phyloP scores from a whole-genome alignment of 2,113 vertebrate species.

The Hemichromis elongatus region DNA sequence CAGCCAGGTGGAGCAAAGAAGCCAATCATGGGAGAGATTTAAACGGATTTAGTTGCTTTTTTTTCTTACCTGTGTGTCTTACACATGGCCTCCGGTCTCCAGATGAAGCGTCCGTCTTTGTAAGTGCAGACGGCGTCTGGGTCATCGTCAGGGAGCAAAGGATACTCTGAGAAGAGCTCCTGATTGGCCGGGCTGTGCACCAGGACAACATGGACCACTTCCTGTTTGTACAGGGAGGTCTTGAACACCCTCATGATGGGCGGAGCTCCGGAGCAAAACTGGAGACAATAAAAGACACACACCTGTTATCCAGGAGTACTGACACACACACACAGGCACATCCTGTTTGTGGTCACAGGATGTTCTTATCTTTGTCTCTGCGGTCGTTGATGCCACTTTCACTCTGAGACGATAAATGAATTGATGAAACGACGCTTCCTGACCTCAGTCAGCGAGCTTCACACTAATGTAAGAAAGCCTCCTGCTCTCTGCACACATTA shows the following conservation, averaged over 20 bases:
- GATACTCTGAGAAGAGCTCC: too few species aligned
- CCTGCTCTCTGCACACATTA: not conserved
- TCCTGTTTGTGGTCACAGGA: not conserved
- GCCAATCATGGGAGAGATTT: too few species aligned
- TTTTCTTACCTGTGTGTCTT: too few species aligned
- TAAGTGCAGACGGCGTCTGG: too few species aligned
- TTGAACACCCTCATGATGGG: not conserved
- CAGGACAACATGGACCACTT: not conserved
- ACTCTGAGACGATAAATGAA: not conserved
- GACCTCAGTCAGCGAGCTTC: too few species aligned
- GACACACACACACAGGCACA: not conserved
- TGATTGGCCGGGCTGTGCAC: not conserved
- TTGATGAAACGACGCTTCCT: not conserved
- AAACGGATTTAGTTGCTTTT: too few species aligned
- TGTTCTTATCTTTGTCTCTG: not conserved
- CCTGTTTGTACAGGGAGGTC: rapidly evolving
- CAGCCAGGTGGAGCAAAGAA: too few species aligned
- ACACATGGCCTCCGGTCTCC: too few species aligned
- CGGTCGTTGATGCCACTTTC: not conserved
- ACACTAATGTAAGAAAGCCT: not conserved
- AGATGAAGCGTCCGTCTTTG: too few species aligned
- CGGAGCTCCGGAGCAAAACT: not conserved
- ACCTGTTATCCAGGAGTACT: not conserved
- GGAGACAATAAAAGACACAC: not conserved
- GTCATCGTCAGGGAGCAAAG: too few species aligned